A percentile compares a stretch with the other conserved stretches of the same genome.
phyloP scores from a whole-genome alignment of 2,113 vertebrate genomes.

The Chloropsis hardwickii region DNA sequence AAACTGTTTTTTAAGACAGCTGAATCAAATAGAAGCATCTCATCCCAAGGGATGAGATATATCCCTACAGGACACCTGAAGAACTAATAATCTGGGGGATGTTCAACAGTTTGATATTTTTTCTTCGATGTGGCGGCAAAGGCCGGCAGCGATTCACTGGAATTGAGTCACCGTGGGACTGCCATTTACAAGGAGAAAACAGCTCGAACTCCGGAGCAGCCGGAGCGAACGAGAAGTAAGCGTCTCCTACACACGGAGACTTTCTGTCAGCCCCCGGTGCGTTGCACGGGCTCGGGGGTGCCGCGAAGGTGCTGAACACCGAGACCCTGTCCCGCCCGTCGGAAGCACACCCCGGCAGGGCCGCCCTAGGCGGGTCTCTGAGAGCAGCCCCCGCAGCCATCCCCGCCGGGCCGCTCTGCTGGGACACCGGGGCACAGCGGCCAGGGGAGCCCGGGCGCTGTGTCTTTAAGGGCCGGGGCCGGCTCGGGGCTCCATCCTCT shows the following conservation, averaged over 20 bases:
- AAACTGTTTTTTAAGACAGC: neutral
- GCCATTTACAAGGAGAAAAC: no score
- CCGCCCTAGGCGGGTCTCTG: no score
- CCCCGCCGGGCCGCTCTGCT: neutral
- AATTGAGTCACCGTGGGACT: accelerated
- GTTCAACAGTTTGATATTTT: neutral
- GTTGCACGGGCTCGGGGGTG: accelerated
- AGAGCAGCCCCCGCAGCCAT: neutral
- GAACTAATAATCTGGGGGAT: neutral
- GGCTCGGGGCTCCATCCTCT: neutral
- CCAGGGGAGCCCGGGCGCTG: neutral
- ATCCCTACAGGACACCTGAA: neutral
- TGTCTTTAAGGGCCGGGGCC: conserved; percentile 19
- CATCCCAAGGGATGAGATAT: no score
- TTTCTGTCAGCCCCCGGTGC: neutral
- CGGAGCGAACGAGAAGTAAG: accelerated
- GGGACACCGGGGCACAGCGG: neutral
- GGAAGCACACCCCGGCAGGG: neutral
- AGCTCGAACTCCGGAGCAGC: neutral
- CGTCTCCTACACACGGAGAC: accelerated
- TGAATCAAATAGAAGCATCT: neutral
- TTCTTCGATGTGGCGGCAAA: accelerated
- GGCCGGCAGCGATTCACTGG: neutral
- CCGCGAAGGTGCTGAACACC: neutral
- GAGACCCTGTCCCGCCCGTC: accelerated